A percentile compares a stretch with the other conserved stretches of the same genome.
Conservation (phyloP, 1,140 invertebrate species). For the Tachypleus tridentatus region DNA sequence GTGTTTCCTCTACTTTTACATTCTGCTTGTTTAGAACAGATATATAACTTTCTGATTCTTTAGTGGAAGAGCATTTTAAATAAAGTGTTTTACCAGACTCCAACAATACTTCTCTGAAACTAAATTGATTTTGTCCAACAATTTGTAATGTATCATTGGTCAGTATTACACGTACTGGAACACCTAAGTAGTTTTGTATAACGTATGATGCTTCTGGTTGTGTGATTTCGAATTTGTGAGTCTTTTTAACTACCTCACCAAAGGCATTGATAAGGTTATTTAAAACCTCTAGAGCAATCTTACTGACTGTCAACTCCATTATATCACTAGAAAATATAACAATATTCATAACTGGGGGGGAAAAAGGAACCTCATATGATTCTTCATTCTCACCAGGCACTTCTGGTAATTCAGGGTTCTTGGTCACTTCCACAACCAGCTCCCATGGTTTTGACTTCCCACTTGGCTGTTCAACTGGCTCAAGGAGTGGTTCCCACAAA, state of each 20-base stretch:
- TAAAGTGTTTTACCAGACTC: neutral
- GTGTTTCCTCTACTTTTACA: neutral
- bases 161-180: conserved; percentile 48
- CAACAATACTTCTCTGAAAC: neutral
- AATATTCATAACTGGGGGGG: conserved; percentile 26
- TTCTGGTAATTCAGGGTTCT: neutral
- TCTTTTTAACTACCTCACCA: conserved; percentile 31
- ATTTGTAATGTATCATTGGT: conserved; percentile 25
- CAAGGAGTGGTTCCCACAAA: conserved; percentile 93
- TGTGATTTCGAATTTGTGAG: conserved; percentile 33
- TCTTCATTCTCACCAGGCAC: conserved; percentile 20
- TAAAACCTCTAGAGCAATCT: conserved; percentile 66
- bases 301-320: conserved; percentile 76
- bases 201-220: conserved; percentile 57
- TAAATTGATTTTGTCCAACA: neutral
- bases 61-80: neutral
- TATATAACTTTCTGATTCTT: too few species aligned
- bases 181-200: conserved; percentile 66
- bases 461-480: conserved; percentile 57
- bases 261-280: conserved; percentile 35
- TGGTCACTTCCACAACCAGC: conserved; percentile 57
- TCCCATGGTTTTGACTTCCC: conserved; percentile 63
- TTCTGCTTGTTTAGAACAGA: neutral
- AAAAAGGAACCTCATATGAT: conserved; percentile 18
- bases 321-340: conserved; percentile 40